Conservation (phyloP, 1,140 invertebrate species). For the Asobara japonica region DNA sequence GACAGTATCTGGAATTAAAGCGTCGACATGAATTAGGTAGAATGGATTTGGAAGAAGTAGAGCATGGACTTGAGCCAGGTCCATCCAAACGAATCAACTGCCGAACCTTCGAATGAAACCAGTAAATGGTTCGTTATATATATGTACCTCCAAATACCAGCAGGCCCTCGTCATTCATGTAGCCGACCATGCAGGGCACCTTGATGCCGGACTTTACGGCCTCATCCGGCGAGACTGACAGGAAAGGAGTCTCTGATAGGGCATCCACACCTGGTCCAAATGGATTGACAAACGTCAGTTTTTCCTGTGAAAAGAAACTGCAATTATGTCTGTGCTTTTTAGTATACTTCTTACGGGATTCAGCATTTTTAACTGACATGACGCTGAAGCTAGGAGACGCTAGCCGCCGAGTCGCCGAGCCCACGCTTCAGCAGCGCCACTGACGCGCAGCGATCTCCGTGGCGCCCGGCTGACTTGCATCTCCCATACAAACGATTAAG, state of each 20-base stretch:
- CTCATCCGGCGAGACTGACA: slow-evolving; percentile 52
- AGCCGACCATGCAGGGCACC: slow-evolving; percentile 72
- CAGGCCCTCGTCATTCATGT: slow-evolving; percentile 69
- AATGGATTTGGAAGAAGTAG: neutral
- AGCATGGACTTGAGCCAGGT: neutral
- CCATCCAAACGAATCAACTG: neutral
- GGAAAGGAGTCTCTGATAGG: slow-evolving; percentile 55
- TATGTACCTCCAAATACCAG: slow-evolving; percentile 55
- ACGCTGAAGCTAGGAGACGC: too few relatives aligned
- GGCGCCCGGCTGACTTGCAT: too few relatives aligned
- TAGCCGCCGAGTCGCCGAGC: too few relatives aligned
- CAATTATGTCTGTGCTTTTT: too few relatives aligned
- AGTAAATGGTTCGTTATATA: neutral
- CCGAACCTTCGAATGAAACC: neutral
- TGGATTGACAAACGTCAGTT: neutral
- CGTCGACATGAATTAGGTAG: too few relatives aligned
- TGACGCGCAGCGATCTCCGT: too few relatives aligned
- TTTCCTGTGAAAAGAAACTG: neutral
- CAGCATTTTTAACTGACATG: too few relatives aligned
- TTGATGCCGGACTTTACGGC: slow-evolving; percentile 62
- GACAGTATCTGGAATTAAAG: neutral
- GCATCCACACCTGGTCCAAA: slow-evolving; percentile 51
- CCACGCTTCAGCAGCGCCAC: too few relatives aligned
- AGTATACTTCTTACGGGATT: too few relatives aligned
- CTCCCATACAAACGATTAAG: too few relatives aligned